These are phyloP conservation scores for Lepeophtheirus nordmannii DNA, from an alignment of 2,888 invertebrate genomes.

Conservation along the genomic window DNA sequence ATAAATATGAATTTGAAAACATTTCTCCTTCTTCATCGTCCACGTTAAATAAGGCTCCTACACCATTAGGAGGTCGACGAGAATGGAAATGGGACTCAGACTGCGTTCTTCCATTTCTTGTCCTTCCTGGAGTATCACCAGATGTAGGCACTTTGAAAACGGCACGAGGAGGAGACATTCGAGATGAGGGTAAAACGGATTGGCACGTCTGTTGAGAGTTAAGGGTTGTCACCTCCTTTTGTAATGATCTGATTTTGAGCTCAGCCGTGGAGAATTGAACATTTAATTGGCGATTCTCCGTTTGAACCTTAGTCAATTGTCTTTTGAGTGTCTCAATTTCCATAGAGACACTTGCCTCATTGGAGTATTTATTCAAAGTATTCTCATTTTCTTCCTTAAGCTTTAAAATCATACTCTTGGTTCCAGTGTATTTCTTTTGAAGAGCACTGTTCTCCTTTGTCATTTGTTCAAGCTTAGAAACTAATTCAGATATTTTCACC, in stretches of 20 bases:
- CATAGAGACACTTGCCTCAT: background rate
- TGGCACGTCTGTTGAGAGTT: background rate
- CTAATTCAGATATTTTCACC: background rate
- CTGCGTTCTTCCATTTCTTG: constrained; percentile 9
- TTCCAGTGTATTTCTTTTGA: background rate
- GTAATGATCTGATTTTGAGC: background rate
- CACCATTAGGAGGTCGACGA: constrained; percentile 10
- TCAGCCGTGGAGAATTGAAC: background rate
- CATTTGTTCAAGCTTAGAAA: background rate
- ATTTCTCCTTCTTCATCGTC: constrained; percentile 23
- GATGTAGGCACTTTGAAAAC: background rate
- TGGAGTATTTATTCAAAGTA: background rate
- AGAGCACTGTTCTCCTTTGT: background rate
- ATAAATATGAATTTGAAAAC: constrained; percentile 22
- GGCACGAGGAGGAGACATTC: background rate
- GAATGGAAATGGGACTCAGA: background rate
- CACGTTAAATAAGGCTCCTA: constrained; percentile 16
- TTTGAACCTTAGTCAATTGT: background rate
- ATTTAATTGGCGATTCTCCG: background rate
- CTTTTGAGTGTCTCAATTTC: background rate
- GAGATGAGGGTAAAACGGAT: background rate
- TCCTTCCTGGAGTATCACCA: constrained; percentile 10
- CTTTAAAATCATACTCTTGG: background rate
- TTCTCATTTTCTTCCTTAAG: background rate
- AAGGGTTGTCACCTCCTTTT: background rate